These are phyloP conservation scores for Tachina lurida DNA, from an alignment of 2,888 invertebrate species.

Conservation along the genomic window DNA sequence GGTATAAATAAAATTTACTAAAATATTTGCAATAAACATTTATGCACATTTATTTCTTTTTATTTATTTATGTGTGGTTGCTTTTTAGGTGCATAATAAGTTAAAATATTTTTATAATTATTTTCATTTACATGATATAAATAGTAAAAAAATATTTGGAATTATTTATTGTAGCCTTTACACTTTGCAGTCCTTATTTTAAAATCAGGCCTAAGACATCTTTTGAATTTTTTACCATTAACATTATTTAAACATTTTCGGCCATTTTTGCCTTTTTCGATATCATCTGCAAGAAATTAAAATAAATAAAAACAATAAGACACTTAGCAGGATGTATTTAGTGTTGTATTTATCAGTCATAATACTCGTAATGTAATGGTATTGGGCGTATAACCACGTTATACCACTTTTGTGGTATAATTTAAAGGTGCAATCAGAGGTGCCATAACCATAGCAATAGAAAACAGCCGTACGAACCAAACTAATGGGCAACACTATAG, in stretches of 20 bases:
- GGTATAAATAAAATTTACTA: no score
- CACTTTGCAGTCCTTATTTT: constrained; percentile 1
- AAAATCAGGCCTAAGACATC: constrained; percentile 7
- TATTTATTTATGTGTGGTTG: background rate
- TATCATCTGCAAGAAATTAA: constrained; percentile 75
- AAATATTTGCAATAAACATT: no score
- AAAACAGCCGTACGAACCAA: no score
- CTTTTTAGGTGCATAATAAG: constrained; percentile 34
- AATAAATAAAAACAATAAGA: background rate
- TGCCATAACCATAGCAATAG: no score
- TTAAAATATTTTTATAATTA: background rate
- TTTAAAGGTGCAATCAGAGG: no score
- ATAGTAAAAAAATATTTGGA: constrained; percentile 45
- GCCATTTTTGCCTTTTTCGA: constrained; percentile 80
- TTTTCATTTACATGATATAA: constrained; percentile 11
- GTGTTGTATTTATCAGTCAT: no score
- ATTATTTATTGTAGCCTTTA: constrained; percentile 28
- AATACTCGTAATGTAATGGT: no score
- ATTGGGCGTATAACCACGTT: no score
- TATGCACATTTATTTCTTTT: no score
- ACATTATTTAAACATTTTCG: constrained; percentile 75
- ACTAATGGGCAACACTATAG: no score
- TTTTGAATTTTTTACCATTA: background rate
- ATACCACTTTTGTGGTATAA: no score
- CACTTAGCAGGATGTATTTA: background rate